These are phyloP conservation scores for Leptestheria dahalacensis DNA, from an alignment of 1,140 invertebrate species.

Conservation along the genomic window DNA sequence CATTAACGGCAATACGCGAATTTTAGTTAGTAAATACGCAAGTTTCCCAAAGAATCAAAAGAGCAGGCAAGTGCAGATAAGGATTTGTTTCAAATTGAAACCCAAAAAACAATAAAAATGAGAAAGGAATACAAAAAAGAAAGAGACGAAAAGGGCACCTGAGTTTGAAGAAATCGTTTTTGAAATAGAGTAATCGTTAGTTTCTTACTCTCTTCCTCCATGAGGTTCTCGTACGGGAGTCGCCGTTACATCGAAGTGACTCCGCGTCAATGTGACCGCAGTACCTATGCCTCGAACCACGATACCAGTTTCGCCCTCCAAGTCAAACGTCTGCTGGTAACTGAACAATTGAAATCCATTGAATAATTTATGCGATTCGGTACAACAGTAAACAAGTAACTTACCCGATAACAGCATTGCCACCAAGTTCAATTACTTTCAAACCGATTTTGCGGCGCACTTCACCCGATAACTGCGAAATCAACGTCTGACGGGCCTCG, in stretches of 20 bases:
- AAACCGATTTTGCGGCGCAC: constrained; percentile 83
- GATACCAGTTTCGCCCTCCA: constrained; percentile 92
- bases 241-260: not conserved
- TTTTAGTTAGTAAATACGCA: no score
- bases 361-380: not conserved
- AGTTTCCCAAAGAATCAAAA: no score
- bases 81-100: no score
- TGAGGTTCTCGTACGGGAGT: not conserved
- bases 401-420: constrained; percentile 82
- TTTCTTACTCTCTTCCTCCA: constrained; percentile 7
- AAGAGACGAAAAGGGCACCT: not conserved
- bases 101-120: not conserved
- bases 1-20: no score
- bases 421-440: constrained; percentile 84
- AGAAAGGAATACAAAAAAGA: not conserved
- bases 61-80: no score
- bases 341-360: constrained; percentile 28
- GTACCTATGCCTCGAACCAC: constrained; percentile 84
- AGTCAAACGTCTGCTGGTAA: constrained; percentile 86
- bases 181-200: not conserved
- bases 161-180: not conserved
- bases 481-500: constrained; percentile 86
- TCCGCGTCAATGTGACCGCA: constrained; percentile 48
- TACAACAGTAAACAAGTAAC: constrained; percentile 13
- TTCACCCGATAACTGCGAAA: constrained; percentile 89